Evolutionary conservation across 2,888 invertebrate species (phyloP), one percentile per base, ranked within the genome.

Genomic region (Dasypolia templi): DNA sequence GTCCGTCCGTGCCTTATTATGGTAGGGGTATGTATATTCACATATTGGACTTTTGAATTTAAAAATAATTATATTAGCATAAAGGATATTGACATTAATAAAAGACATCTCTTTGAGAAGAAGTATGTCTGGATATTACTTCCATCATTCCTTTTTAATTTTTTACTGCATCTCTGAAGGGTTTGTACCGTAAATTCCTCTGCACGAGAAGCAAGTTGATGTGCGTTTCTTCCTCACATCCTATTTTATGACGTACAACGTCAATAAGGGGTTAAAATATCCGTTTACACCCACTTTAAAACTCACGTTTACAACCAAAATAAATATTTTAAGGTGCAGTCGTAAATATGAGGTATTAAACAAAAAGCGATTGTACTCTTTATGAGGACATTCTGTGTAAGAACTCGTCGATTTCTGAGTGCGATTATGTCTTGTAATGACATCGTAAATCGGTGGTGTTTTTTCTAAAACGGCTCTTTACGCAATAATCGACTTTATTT

Each of bases 331-430:
- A 85, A 69, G 75, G 74, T 71, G 26, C 68, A 75, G 72, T 84
- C 87, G 84, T 89, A 89, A 89, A 89, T 89, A 85, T 66, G 77
- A 61, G 73, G 63, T 75, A 85, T 89, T 85, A 87, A 86, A 89
- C 82, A 89, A 86, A 87, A 86, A 82, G 83, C 87, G 85, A 88
- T 89, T 89, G 90, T 89, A n/a, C n/a, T n/a, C n/a, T n/a, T n/a
- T n/a, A n/a, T n/a, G n/a, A n/a, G n/a, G n/a, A n/a, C n/a, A n/a
- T 81, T 87, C 62, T 79, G 82, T 86, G 74, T 77, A 87, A 85
- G 79, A 77, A 79, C 61, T 74, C 64, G 65, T 72, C 78, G 67
- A 78, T 82, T 77, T 82, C 81, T 77, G 76, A 39, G 39, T 87
- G 82, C 80, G 83, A 78, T 87, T 87, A 86, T 83, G 75, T 79